Percentiles rank a stretch among this genome's conserved stretches.
Conservation (phyloP, 2,797 vertebrate species). For the Sylvia borin region DNA sequence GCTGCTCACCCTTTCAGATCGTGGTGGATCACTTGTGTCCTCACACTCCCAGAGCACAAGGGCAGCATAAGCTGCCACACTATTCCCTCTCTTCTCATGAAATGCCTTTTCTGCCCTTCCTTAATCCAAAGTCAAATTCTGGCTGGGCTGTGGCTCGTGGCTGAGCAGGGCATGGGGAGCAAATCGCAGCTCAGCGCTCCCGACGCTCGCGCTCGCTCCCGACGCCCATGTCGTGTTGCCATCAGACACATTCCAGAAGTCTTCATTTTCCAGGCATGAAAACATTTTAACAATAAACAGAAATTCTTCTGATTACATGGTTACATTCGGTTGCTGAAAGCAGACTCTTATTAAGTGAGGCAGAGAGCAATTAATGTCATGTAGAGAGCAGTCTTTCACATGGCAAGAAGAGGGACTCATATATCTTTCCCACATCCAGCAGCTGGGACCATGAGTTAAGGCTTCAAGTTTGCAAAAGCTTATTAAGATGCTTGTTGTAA, state of each 20-base stretch:
- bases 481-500: neutral
- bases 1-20: neutral
- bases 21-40: neutral
- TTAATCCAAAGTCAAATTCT: neutral
- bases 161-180: neutral
- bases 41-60: neutral
- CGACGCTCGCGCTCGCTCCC: neutral
- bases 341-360: slow-evolving; percentile 20
- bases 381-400: slow-evolving; percentile 29
- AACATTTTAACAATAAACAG: slow-evolving; percentile 64
- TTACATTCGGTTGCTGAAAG: slow-evolving; percentile 46
- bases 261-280: slow-evolving; percentile 32
- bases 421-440: slow-evolving; percentile 32
- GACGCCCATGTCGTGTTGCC: neutral
- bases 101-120: neutral
- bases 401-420: slow-evolving; percentile 7
- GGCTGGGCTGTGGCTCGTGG: neutral
- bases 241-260: slow-evolving; percentile 36
- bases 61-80: neutral
- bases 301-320: slow-evolving; percentile 49
- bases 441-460: slow-evolving; percentile 30
- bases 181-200: neutral
- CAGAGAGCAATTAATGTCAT: slow-evolving; percentile 53
- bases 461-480: slow-evolving; percentile 14
- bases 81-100: neutral